Conservation (phyloP, 35 echinoderm and acorn worm genomes). For the Nesometra sesokonis region DNA sequence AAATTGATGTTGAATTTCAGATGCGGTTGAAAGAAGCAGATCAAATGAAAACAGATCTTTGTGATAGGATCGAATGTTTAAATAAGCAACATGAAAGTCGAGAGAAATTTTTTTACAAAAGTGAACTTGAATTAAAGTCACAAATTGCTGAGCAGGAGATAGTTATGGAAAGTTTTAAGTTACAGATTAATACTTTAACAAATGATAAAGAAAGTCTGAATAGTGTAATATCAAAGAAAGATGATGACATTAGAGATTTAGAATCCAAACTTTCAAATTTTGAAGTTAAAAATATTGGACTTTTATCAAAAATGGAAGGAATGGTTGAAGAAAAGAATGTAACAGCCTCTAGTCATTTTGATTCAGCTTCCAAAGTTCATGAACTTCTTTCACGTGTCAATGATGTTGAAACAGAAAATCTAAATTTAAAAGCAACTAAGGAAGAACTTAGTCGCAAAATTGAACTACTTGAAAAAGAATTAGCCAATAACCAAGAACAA, state of each 20-base stretch:
- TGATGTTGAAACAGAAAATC: slow-evolving; percentile 48
- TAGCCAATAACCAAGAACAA: neutral
- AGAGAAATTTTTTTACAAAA: slow-evolving; percentile 42
- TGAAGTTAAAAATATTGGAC: slow-evolving; percentile 45
- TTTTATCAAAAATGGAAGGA: slow-evolving; percentile 53
- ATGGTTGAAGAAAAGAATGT: slow-evolving; percentile 59
- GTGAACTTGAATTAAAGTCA: slow-evolving; percentile 18
- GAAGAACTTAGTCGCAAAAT: slow-evolving; percentile 39
- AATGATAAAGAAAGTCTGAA: slow-evolving; percentile 19
- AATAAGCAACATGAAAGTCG: slow-evolving; percentile 54
- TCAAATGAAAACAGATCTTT: slow-evolving; percentile 56
- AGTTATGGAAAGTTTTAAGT: neutral
- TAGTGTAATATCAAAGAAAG: slow-evolving; percentile 7
- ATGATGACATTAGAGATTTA: slow-evolving; percentile 19
- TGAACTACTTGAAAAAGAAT: slow-evolving; percentile 17
- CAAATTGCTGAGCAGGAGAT: slow-evolving; percentile 12
- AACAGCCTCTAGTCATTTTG: slow-evolving; percentile 52
- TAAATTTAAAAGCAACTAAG: slow-evolving; percentile 29
- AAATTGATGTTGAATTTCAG: slow-evolving; percentile 29
- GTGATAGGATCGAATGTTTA: slow-evolving; percentile 43
- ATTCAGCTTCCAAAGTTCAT: slow-evolving; percentile 69
- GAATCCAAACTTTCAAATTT: slow-evolving; percentile 41
- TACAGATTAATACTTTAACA: slow-evolving; percentile 11
- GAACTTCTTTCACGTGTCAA: slow-evolving; percentile 43
- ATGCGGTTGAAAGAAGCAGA: slow-evolving; percentile 36